Base-by-base conservation (phyloP, 2,113 vertebrate species). In the Sylvilagus bachmani region DNA sequence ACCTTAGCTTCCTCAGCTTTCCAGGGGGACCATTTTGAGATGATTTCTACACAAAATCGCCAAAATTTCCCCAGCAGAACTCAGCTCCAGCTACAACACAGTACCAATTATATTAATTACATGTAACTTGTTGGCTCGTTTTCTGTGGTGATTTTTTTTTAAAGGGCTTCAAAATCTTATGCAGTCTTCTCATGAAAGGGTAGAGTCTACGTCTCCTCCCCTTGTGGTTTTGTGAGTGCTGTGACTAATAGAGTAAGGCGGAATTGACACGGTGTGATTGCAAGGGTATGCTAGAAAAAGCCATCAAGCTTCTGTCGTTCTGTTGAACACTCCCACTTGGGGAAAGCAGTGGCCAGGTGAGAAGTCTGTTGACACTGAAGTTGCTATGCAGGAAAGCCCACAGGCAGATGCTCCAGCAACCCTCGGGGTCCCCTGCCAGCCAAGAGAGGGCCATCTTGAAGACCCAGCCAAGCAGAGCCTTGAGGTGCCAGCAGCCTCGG, bases 11-110 rank as follows among this genome's bases (percentile, higher is more conserved):
- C 51, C 75, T 81, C 70, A 44, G 58, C 5, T 53, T 74, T 90
- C 71, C 51, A 27, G 53, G 31, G 66, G 22, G 73, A 94, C 70
- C 70, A 71, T 36, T 78, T 82, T 90, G 77, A 86, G 85, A 71
- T 87, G 51, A 66, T 86, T 86, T 84, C 86, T 70, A 27, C 1
- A 77, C 3, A 61, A n/a, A 24, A n/a, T 80, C 33, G 81, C 55
- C 16, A 62, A 77, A 62, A n/a, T 4, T 86, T 78, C 53, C 53
- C 24, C 49, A 90, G 53, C 16, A 84, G 66, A 90, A 82, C 21
- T 87, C n/a, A 71, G 61, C n/a, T 84, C 62, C 58, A 36, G 11
- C 36, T 73, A 79, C 49, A 85, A 79, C 33, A 49, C 9, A 22
- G 1, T 90, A 75, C 58, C 64, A 77, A 21, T 4, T 75, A 55